Conservation (phyloP, 2,888 invertebrate genomes). For the Hemicrepidius hirtus region DNA sequence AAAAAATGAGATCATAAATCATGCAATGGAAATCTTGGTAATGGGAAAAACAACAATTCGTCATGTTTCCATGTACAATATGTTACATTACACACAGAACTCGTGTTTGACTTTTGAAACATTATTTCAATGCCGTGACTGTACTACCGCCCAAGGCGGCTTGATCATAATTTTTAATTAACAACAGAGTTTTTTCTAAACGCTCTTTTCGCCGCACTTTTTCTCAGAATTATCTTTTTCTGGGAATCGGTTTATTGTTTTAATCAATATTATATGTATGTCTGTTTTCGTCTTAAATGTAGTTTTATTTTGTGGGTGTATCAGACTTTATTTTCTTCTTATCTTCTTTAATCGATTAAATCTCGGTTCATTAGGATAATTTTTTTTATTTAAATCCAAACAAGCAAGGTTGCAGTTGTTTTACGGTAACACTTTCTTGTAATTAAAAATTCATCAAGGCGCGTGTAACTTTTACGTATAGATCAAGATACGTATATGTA, state of each 20-base stretch:
- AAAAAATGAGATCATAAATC: conserved; percentile 45
- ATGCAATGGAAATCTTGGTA: conserved; percentile 43
- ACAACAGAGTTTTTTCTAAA: conserved; percentile 56
- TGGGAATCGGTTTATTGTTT: conserved; percentile 49
- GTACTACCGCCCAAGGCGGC: conserved; percentile 55
- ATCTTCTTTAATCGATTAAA: neutral
- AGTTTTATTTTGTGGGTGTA: conserved; percentile 16
- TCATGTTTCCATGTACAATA: conserved; percentile 48
- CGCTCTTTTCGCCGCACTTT: conserved; percentile 56
- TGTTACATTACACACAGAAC: conserved; percentile 27
- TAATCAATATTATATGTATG: conserved; percentile 43
- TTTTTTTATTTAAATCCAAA: neutral
- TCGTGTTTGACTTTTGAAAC: conserved; percentile 43
- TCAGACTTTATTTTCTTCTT: neutral
- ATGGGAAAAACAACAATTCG: conserved; percentile 49
- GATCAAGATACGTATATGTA: conserved; percentile 19
- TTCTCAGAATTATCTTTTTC: conserved; percentile 50
- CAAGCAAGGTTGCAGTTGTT: neutral
- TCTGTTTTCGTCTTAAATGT: no score
- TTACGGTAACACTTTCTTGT: conserved; percentile 8
- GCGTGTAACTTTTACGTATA: conserved; percentile 11
- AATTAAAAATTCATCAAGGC: conserved; percentile 20
- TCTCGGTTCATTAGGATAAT: conserved; percentile 5
- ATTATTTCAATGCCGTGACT: conserved; percentile 54
- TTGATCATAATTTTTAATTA: conserved; percentile 62